Evolutionary conservation across 2,113 vertebrate genomes (phyloP), one percentile per base, ranked within the genome.

Genomic region (Bungarus multicinctus): DNA sequence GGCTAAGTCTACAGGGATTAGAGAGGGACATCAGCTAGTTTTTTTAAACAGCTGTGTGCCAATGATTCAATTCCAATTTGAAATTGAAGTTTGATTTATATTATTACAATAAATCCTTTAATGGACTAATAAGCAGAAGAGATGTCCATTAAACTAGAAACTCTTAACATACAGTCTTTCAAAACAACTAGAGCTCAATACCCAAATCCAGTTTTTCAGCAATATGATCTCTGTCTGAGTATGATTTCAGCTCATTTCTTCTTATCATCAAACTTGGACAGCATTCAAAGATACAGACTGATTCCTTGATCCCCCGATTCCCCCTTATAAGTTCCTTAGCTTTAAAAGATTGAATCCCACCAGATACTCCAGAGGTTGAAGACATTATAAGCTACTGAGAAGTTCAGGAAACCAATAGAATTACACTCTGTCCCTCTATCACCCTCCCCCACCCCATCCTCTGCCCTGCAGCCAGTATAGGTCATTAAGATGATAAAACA

Each of bases 41-140:
- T 34, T 69, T 54, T 92, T n/a, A 34, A 34, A 69, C 50, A 74
- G 50, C 50, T 89, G 7, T 55, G 25, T 92, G 45, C 57, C 54
- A 47, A 27, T 85, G 53, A 92, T 3, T 43, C n/a, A 85, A 0
- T 85, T 96, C 93, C 90, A 93, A 87, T 93, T 6, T 91, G 53
- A 94, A 86, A 55, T 6, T 16, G 20, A 8, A 53, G 1, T 8
- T 4, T 85, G 20, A 30, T 93, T 94, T 87, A 91, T 95, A 91
- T 93, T 45, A 91, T 89, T 91, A 81, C n/a, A 58, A 50, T 20
- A 25, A 87, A 87, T 22, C n/a, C 9, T 22, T 39, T 54, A 39
- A 39, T 57, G n/a, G 74, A 81, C 6, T 22, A 81, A 81, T 43
- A 81, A 18, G 74, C 34, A 43, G 74, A 43, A 43, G 18, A 43